Base-by-base conservation (phyloP, 2,797 vertebrate species). In the Furcifer pardalis region DNA sequence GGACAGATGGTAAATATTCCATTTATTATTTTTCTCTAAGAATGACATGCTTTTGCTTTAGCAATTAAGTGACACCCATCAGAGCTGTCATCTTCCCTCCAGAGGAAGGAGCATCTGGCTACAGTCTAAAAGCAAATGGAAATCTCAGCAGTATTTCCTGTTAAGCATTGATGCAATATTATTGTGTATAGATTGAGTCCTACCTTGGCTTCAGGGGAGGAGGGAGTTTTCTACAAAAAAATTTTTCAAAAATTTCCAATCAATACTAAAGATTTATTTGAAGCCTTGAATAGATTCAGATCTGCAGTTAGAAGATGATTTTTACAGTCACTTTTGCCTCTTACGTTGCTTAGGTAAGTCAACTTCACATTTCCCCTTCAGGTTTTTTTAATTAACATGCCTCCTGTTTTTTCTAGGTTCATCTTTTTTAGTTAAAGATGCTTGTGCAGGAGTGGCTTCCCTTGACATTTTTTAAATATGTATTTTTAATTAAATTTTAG, bases 1-100 rank as follows among this genome's bases (percentile, higher is more conserved):
- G 88, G 90, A 89, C 91, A 94, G 90, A 90, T 91, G 92, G 89
- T 89, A 92, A 92, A 90, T 86, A 92, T 87, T 89, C 79, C 63
- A 73, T 78, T 84, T 89, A 86, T 92, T 87, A 81, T 89, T 91
- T 89, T 84, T 92, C 84, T 83, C 88, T 88, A 92, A 82, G 75
- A 93, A 93, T 84, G 93, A 83, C 83, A 90, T 30, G 17, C 13
- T 89, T 88, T 89, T 87, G 83, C 77, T 87, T 89, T 91, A 85
- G 83, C 88, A 91, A 77, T 91, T 82, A 93, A 84, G 86, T 84
- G 87, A 92, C 68, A 35, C 90, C 91, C 76, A 13, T 92, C 91
- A 93, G 82, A 90, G 83, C 90, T 91, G 90, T 91, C 88, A 93
- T 77, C 71, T 83, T 79, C 81, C 89, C 86, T 92, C 83, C 0